Conservation (phyloP, 2,888 invertebrate species). For the Nymphalis polychloros region DNA sequence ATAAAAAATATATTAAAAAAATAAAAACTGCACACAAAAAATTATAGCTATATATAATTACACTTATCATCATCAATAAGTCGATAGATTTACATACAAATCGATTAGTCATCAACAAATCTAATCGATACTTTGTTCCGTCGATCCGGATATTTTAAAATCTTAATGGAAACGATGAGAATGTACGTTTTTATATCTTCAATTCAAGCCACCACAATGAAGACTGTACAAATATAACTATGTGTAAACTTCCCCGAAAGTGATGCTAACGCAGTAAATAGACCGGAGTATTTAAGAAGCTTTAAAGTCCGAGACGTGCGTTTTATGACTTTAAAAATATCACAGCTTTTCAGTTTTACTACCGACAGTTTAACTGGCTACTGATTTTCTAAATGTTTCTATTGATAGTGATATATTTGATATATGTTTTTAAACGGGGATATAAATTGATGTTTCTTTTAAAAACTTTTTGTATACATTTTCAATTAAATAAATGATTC, state of each 20-base stretch:
- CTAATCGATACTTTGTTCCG: background rate
- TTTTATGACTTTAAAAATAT: conserved; percentile 53
- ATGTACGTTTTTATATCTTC: conserved; percentile 20
- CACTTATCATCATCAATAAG: background rate
- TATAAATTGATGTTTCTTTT: background rate
- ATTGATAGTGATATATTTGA: conserved; percentile 34
- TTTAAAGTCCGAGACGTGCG: conserved; percentile 49
- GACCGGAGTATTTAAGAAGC: conserved; percentile 46
- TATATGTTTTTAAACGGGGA: background rate
- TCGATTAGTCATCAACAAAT: background rate
- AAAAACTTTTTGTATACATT: conserved; percentile 3
- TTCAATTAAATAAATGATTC: background rate
- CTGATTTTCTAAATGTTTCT: conserved; percentile 43
- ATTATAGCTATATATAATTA: too few relatives aligned
- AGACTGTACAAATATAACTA: conserved; percentile 36
- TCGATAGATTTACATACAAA: background rate
- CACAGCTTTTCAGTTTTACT: conserved; percentile 46
- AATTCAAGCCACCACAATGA: conserved; percentile 32
- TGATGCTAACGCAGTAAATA: conserved; percentile 42
- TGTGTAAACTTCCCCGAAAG: conserved; percentile 37
- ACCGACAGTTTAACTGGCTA: conserved; percentile 45
- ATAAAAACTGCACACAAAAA: too few relatives aligned
- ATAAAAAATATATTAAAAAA: too few relatives aligned
- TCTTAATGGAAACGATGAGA: conserved; percentile 3
- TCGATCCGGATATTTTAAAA: background rate